Evolutionary conservation across 2,888 invertebrate genomes (phyloP), one percentile per base, ranked within the genome.

Genomic region (Hypomecis punctinalis): DNA sequence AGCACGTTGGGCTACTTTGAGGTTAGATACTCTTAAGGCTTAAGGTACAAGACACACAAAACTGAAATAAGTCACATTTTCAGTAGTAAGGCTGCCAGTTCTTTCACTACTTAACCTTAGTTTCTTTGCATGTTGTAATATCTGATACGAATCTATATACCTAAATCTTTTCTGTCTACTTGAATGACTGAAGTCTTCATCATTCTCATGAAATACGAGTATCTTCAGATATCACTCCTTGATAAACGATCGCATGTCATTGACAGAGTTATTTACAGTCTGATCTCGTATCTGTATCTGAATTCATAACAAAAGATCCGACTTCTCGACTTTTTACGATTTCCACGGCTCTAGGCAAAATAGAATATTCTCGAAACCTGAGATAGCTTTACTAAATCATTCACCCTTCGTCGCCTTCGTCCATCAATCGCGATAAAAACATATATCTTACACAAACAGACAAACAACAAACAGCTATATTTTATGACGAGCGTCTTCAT

Each of bases 381-480:
- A 13, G 39, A 56, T 37, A 53, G 54, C 55, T 49, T 35, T 23
- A 52, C 52, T 61, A 42, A 56, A 66, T 72, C 65, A 71, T 49
- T 61, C 45, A 42, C 51, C 36, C 52, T 33, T 52, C 48, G 43
- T 45, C 33, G 53, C 37, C 48, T 63, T 45, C 49, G 54, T 39
- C 51, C 55, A 67, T 71, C 62, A 68, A 71, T 71, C 66, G 57
- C 51, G 60, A 43, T 59, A 67, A 63, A 67, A 60, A 66, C 54
- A 70, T 66, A 62, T 52, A 63, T 63, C 52, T 58, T 52, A 40
- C 49, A 68, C 54, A 65, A 65, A 67, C 67, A 61, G 54, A 63
- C 61, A 71, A 71, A 71, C 71, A 72, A 70, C 65, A 69, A 70
- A 70, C 66, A 69, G 56, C 64, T 56, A 68, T 73, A 69, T 68